phyloP scores from a whole-genome alignment of 2,113 vertebrate genomes.

The Vulpes lagopus region DNA sequence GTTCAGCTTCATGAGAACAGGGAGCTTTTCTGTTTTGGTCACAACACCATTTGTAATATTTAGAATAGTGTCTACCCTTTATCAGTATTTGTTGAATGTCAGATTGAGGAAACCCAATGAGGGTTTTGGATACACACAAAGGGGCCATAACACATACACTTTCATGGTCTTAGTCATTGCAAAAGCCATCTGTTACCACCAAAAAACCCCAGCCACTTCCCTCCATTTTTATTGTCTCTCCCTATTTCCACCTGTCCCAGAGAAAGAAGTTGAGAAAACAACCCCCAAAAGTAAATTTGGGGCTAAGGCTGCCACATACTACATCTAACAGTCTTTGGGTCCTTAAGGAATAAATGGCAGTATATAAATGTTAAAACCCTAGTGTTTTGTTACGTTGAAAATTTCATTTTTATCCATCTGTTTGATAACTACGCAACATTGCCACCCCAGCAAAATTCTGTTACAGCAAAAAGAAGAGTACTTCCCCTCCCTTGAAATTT shows the following conservation, averaged over 20 bases:
- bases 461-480: conserved; percentile 46
- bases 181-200: neutral
- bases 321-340: neutral
- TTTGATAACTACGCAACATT: conserved; percentile 42
- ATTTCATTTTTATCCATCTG: conserved; percentile 21
- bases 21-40: neutral
- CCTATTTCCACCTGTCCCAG: neutral
- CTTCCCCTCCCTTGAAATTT: conserved; percentile 56
- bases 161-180: neutral
- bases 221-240: neutral
- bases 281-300: neutral
- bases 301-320: neutral
- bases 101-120: neutral
- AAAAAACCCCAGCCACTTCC: neutral
- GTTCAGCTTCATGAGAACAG: neutral
- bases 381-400: neutral
- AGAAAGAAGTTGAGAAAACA: neutral
- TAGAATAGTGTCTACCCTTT: neutral
- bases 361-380: neutral
- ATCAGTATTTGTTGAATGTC: neutral
- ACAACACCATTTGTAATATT: neutral
- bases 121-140: neutral
- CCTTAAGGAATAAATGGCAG: conserved; percentile 44
- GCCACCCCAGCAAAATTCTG: conserved; percentile 51
- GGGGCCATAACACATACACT: neutral